Base-by-base conservation (phyloP, 2,797 vertebrate genomes). In the Pseudotriccus pelzelni region DNA sequence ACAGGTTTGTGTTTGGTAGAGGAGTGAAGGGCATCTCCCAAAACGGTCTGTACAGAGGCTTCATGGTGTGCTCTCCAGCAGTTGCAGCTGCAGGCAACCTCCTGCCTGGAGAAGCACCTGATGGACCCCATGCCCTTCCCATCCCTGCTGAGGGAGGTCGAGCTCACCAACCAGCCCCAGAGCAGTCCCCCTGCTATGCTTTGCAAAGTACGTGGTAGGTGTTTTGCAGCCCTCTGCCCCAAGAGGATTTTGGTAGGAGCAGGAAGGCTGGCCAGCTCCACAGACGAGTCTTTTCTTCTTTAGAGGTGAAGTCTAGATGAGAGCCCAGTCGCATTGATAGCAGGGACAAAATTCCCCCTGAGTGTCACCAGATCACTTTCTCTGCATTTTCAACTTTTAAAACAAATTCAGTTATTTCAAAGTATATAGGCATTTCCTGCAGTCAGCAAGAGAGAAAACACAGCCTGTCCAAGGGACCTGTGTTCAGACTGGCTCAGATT, bases 91-190 rank as follows among this genome's bases (percentile, higher is more conserved):
- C 0, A 1, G 53, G 41, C 30, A 60, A 30, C 25, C 37, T 60
- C 30, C 17, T 47, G 16, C 66, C 43, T 46, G 43, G 23, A 66
- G 43, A 23, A 30, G 50, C 7, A 6, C 10, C 50, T 24, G 22
- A 16, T 56, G n/a, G 34, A 16, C 25, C n/a, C 9, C 5, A 15
- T 4, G 9, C 15, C 1, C 0, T 20, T 60, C n/a, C n/a, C 0
- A 2, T 28, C 21, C 47, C n/a, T 7, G 3, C n/a, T 6, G 4
- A 0, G 3, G 15, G 24, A n/a, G 46, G 30, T 25, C 9, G 11
- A n/a, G 22, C 11, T 36, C 32, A 27, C 20, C 28, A 50, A 0
- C 36, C 36, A 68, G 41, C 15, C n/a, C n/a, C 75, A 39, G 36
- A 20, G 32, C 20, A 49, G 34, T n/a, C 14, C 41, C 7, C 23